Base-by-base conservation (phyloP, 2,888 invertebrate genomes). In the Philopedon plagiatum region DNA sequence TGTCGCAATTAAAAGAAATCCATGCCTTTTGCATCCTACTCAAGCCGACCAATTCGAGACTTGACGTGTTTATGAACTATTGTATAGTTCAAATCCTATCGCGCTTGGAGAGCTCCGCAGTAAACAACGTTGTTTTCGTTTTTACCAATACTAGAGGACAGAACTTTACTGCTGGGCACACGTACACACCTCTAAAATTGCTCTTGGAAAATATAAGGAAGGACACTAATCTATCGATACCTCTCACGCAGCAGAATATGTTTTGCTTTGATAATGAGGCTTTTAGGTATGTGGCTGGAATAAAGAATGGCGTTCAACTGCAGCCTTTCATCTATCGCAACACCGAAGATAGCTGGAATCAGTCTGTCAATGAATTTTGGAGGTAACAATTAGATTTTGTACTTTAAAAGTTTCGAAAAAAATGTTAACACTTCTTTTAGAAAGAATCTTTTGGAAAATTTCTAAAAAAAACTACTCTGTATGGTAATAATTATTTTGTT, bases 1-100 rank as follows among this genome's bases (percentile, higher is more conserved):
- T 84, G 18, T 75, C 79, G 8, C 76, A 81, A 44, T 66, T 81
- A 9, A 73, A 81, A 15, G 69, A 82, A 23, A 62, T 84, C 0
- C 83, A 84, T 67, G 82, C 80, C 1, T 81, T 83, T 32, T 82
- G 81, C 60, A 78, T 81, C 23, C 73, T 83, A 4, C 72, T 84
- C 23, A 81, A 80, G 74, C 81, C 83, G 0, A 81, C 80, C 26
- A 78, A 79, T 37, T 57, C 81, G 0, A 77, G 82, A 21, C 60
- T 80, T 5, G 81, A 80, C 9, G 80, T 79, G 0, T 77, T 78
- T 51, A 83, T 84, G 67, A 79, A 81, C 51, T 83, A 81, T 57
- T 83, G 83, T 68, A 78, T 83, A 26, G 76, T 80, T 21, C 80
- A 83, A 63, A 78, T 84, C 51, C 73, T 84, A 9, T 81, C 82